Conservation (phyloP, 2,797 vertebrate species). For the Balearica regulorum region DNA sequence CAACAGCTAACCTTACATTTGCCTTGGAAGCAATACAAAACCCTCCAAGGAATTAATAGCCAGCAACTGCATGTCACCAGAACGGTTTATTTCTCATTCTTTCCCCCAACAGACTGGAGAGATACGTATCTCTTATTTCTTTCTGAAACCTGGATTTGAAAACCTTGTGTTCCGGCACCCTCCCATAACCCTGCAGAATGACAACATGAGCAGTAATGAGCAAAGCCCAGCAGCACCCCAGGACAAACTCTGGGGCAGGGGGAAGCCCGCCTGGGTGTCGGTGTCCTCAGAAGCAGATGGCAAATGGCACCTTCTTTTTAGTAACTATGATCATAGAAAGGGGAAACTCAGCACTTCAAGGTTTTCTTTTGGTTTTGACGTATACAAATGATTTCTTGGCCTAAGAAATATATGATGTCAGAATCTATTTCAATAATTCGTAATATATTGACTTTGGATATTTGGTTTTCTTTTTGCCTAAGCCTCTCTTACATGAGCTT, state of each 20-base stretch:
- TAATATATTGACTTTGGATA: not conserved
- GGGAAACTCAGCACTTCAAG: not conserved
- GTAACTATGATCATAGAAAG: not conserved
- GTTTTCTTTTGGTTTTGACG: slow-evolving; percentile 3
- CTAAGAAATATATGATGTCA: not conserved
- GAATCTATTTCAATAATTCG: not conserved
- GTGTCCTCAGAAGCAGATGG: not conserved
- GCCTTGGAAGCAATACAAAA: slow-evolving; percentile 34
- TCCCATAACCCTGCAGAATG: not conserved
- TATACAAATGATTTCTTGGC: not conserved
- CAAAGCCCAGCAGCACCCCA: not conserved
- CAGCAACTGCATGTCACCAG: slow-evolving; percentile 16
- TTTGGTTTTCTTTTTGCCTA: not conserved
- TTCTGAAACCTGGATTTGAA: slow-evolving; percentile 18
- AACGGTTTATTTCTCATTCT: slow-evolving; percentile 42
- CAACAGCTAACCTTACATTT: slow-evolving; percentile 32
- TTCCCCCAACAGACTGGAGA: not conserved
- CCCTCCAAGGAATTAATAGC: slow-evolving; percentile 38
- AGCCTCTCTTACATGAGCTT: not conserved
- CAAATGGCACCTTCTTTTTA: not conserved
- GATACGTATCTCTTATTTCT: not conserved
- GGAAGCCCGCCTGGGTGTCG: not conserved
- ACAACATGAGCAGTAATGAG: not conserved
- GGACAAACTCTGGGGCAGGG: not conserved
- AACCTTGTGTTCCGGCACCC: not conserved